These are phyloP conservation scores for Agapornis roseicollis DNA, from an alignment of 2,113 vertebrate species.

Conservation along the genomic window DNA sequence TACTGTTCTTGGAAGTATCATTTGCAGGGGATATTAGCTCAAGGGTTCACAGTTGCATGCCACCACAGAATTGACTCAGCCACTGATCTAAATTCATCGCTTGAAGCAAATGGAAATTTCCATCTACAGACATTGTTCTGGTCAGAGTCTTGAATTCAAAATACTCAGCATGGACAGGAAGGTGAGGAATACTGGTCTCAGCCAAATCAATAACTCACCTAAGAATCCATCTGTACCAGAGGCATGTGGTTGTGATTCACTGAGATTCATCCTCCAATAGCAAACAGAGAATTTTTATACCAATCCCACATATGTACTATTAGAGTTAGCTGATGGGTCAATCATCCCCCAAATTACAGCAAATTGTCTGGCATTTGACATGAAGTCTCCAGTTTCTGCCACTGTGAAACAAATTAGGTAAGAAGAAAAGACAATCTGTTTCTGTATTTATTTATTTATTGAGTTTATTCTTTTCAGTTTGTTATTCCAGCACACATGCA, in stretches of 20 bases:
- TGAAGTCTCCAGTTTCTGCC: neutral
- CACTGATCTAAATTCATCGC: neutral
- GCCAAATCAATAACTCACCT: neutral
- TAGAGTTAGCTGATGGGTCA: neutral
- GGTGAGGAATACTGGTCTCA: neutral
- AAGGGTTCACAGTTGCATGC: neutral
- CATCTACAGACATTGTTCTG: neutral
- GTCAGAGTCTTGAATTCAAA: neutral
- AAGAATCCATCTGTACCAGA: neutral
- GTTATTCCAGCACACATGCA: neutral
- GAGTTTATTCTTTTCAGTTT: neutral
- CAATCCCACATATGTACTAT: neutral
- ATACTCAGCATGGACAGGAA: neutral
- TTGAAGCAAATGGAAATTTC: neutral
- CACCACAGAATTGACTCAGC: constrained; percentile 17
- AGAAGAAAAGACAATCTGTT: neutral
- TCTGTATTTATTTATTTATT: neutral
- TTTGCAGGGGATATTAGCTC: neutral
- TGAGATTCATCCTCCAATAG: neutral
- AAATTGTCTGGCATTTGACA: neutral
- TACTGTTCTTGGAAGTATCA: neutral
- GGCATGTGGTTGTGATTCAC: neutral
- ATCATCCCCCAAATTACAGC: neutral
- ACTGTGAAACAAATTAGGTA: neutral
- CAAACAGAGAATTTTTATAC: neutral